Conservation (phyloP, 2,888 invertebrate species). For the Acrobasis suavella region DNA sequence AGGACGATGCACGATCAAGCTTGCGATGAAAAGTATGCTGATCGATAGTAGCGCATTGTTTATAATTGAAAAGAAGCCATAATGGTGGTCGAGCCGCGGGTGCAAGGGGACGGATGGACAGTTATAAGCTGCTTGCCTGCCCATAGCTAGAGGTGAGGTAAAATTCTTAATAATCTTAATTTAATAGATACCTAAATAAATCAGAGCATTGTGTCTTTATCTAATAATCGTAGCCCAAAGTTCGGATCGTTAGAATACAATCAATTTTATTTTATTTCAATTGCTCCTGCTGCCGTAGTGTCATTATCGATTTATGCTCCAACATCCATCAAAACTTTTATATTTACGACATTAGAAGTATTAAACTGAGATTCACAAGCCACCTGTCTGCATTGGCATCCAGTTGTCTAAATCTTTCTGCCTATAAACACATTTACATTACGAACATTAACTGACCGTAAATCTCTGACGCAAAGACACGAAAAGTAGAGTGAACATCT, state of each 20-base stretch:
- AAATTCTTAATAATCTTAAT: background rate
- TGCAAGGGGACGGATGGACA: constrained; percentile 46
- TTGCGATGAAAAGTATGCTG: constrained; percentile 34
- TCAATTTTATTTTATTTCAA: background rate
- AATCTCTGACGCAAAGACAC: constrained; percentile 5
- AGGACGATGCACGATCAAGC: constrained; percentile 18
- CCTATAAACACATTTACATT: constrained; percentile 11
- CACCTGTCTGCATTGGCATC: constrained; percentile 4
- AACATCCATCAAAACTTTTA: constrained; percentile 3
- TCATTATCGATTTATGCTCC: constrained; percentile 2
- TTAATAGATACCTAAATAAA: background rate
- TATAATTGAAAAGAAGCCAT: constrained; percentile 68
- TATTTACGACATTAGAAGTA: background rate
- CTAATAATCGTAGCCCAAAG: no score
- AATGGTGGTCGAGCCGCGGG: constrained; percentile 55
- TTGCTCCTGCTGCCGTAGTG: background rate
- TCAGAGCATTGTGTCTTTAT: background rate
- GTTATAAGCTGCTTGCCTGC: constrained; percentile 4
- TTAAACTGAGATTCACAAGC: background rate
- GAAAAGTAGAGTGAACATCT: constrained; percentile 17
- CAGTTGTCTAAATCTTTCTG: constrained; percentile 4
- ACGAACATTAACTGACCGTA: background rate
- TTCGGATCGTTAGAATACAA: no score
- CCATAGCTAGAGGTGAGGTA: background rate
- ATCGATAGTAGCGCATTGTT: constrained; percentile 56